Percentiles rank a stretch among this genome's conserved stretches.
Conservation (phyloP, 2,888 invertebrate genomes). For the Prosopocoilus inquinatus region DNA sequence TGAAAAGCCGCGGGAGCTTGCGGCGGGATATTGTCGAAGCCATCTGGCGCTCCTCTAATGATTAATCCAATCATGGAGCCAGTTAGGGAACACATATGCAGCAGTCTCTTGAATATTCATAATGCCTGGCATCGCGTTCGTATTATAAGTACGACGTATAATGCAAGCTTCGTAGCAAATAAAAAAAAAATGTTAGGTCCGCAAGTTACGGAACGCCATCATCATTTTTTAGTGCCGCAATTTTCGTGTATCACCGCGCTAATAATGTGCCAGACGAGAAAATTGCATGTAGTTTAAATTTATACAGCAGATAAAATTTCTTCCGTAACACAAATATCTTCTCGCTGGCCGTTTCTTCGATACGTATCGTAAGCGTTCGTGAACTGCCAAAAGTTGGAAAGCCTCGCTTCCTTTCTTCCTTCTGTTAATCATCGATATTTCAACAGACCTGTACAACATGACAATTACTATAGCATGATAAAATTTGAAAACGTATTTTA, state of each 20-base stretch:
- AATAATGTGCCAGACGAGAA: neutral
- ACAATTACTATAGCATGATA: too few species aligned
- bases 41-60: conserved; percentile 20
- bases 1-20: neutral
- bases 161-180: neutral
- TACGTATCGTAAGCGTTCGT: too few species aligned
- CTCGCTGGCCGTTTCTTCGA: too few species aligned
- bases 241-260: neutral
- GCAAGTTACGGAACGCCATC: neutral
- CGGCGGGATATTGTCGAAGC: conserved; percentile 13
- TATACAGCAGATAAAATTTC: too few species aligned
- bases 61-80: conserved; percentile 22
- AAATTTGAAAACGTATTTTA: too few species aligned
- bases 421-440: too few species aligned
- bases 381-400: too few species aligned
- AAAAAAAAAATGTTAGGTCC: neutral
- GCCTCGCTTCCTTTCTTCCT: too few species aligned
- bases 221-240: neutral
- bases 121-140: neutral
- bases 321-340: too few species aligned
- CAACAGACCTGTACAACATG: too few species aligned
- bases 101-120: conserved; percentile 21
- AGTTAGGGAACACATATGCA: conserved; percentile 20
- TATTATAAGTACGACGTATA: conserved; percentile 7
- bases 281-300: too few species aligned